Conservation (phyloP, 2,113 vertebrate species). For the Dromas ardeola region DNA sequence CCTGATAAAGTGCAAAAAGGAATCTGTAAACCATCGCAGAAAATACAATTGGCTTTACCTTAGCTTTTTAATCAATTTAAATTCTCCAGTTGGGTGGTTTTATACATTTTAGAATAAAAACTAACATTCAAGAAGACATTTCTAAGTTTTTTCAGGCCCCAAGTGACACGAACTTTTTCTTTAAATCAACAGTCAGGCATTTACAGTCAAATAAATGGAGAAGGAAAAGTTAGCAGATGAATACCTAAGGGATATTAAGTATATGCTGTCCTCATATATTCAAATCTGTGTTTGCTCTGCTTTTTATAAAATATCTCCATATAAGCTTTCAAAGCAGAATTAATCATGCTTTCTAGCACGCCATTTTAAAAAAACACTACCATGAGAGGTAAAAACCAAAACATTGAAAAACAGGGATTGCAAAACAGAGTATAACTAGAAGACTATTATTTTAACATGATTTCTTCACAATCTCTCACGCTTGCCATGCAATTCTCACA, state of each 20-base stretch:
- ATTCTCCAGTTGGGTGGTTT: background rate
- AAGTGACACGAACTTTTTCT: background rate
- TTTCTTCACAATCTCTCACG: background rate
- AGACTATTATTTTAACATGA: background rate
- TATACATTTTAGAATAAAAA: background rate
- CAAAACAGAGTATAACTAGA: slow-evolving; percentile 33
- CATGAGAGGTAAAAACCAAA: background rate
- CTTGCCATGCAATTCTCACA: slow-evolving; percentile 26
- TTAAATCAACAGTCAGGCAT: background rate
- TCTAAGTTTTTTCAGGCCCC: background rate
- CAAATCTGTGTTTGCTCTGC: background rate
- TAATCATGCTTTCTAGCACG: background rate
- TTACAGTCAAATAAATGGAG: background rate
- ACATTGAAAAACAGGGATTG: background rate
- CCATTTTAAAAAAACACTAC: background rate
- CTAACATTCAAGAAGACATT: background rate
- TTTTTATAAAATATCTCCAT: background rate
- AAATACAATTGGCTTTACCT: background rate
- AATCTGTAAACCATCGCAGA: background rate
- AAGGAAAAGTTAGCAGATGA: background rate
- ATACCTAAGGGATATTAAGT: background rate
- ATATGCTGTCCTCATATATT: background rate
- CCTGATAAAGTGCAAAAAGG: background rate
- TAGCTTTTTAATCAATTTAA: background rate
- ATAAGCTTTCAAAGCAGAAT: background rate